phyloP scores from a whole-genome alignment of 2,888 invertebrate genomes.

The Lumbricus terrestris region DNA sequence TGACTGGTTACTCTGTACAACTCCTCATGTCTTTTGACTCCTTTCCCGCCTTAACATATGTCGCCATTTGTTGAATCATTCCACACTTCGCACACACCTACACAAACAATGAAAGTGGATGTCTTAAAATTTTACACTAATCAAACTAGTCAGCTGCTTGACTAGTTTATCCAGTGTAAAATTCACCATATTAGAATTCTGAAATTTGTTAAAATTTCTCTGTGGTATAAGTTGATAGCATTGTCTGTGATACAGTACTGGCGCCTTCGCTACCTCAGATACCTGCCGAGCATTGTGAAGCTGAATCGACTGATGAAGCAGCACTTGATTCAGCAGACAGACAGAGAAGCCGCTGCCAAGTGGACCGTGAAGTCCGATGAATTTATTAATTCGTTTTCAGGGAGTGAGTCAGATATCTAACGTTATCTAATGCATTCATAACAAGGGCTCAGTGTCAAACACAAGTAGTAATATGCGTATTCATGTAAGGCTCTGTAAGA shows the following conservation, averaged over 20 bases:
- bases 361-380: not conserved
- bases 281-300: constrained; percentile 44
- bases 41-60: not conserved
- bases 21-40: not conserved
- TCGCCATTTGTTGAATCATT: not conserved
- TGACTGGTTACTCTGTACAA: not conserved
- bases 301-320: constrained; percentile 40
- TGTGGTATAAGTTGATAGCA: not conserved
- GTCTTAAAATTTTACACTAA: not conserved
- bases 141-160: not conserved
- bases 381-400: not conserved
- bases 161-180: not conserved
- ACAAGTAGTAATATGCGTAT: no score
- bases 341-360: not conserved
- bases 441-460: not conserved
- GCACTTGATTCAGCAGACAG: not conserved
- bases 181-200: not conserved
- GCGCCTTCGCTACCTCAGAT: constrained; percentile 41
- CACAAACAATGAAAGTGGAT: not conserved
- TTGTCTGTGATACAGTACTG: constrained; percentile 37
- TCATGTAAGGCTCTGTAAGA: no score
- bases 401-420: not conserved
- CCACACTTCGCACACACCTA: not conserved
- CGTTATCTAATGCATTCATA: not conserved
- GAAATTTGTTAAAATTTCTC: not conserved